Percentiles rank a stretch among this genome's conserved stretches.
Evolutionary conservation across 2,113 vertebrate genomes (phyloP).

Genomic region (Rynchops niger): DNA sequence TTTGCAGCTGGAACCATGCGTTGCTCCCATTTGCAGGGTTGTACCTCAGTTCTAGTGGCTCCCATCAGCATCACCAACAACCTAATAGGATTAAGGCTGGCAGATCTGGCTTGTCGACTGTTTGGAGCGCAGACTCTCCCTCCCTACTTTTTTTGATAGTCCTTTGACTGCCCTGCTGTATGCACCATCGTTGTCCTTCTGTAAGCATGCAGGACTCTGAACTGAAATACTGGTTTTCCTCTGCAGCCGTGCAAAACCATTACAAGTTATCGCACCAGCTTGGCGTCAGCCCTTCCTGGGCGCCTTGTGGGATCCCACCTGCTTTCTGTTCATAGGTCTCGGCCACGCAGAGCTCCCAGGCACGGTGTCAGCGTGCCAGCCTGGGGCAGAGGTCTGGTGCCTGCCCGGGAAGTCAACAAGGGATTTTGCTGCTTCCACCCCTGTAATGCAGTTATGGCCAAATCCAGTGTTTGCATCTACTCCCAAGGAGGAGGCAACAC

Average conservation of each 20-base stretch:
- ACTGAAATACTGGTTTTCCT: not conserved
- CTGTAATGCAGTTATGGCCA: not conserved
- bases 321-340: not conserved
- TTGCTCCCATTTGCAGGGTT: not conserved
- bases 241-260: not conserved
- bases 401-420: not conserved
- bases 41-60: not conserved
- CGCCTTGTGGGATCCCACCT: not conserved
- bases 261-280: not conserved
- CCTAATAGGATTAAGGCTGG: not conserved
- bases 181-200: not conserved
- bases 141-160: not conserved
- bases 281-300: not conserved
- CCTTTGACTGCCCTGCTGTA: not conserved
- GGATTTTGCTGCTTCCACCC: not conserved
- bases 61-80: not conserved
- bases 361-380: fast-evolving
- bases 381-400: not conserved
- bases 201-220: not conserved
- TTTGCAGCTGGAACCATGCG: not conserved
- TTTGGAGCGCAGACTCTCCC: not conserved
- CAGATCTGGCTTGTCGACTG: not conserved
- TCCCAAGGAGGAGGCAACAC: not conserved
- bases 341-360: fast-evolving
- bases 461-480: not conserved